Evolutionary conservation across 2,888 invertebrate species (phyloP), one percentile per base, ranked within the genome.

Genomic region (Cylindroiulus punctatus): DNA sequence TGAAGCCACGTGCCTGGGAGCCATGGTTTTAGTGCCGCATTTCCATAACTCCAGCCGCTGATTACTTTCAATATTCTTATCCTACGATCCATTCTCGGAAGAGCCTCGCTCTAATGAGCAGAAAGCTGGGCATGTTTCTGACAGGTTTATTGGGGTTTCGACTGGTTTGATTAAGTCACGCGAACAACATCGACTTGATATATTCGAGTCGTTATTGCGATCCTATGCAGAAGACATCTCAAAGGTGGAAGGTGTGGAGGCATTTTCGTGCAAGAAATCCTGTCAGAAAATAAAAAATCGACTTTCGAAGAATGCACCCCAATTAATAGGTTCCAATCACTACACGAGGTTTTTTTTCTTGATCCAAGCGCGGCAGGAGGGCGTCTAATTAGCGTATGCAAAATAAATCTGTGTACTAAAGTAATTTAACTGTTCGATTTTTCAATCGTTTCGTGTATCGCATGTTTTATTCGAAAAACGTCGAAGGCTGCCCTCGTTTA

Each of bases 141-240:
- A 65, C 65, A 65, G 65, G 65, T 65, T 65, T 65, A 65, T 65
- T 65, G 65, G 65, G 7, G n/a, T 65, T 57, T 22, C 65, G 65
- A n/a, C 65, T 65, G 65, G 65, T 65, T 65, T 65, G 65, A 65
- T 65, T 65, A 65, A 65, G 65, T 65, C 65, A 65, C 65, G 65
- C 65, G 65, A 65, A 65, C 65, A 65, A 26, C 65, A 26, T 65
- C 12, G 65, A 65, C 26, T 65, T 65, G 65, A 65, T 65, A 26
- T 65, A 65, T 26, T 65, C 65, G 65, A 26, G 10, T 26, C 65
- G n/a, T 65, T 65, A 65, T 65, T 26, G 65, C 26, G 26, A 65
- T 65, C 22, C 26, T 65, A 65, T 52, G 52, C 65, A 22, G 0
- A 26, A 65, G 65, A 65, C 57, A n/a, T 26, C n/a, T 65, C 10